Conservation (phyloP, 1,140 invertebrate species). For the Formica selysi region DNA sequence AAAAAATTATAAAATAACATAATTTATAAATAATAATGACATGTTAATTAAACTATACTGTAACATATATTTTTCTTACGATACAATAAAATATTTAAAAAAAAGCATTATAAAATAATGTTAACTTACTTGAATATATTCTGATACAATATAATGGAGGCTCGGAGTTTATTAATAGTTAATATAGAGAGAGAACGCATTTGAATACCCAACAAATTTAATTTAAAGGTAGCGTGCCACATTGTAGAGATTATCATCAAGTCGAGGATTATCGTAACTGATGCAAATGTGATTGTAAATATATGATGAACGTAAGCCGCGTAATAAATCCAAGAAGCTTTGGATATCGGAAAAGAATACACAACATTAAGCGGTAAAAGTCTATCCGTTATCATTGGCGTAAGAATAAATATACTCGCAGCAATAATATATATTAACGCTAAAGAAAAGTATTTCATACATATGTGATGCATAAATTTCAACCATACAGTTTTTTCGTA, state of each 20-base stretch:
- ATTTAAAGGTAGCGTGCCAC: slow-evolving; percentile 47
- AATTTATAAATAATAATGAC: not conserved
- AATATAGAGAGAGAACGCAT: not conserved
- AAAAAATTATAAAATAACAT: not conserved
- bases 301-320: slow-evolving; percentile 11
- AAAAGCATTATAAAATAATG: not conserved
- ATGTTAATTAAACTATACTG: not conserved
- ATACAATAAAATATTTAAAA: not conserved
- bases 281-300: not conserved
- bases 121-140: slow-evolving; percentile 21
- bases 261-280: slow-evolving; percentile 18
- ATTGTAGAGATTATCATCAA: slow-evolving; percentile 34
- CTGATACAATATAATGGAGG: not conserved
- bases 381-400: not conserved
- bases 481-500: not conserved
- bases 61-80: too few relatives aligned
- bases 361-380: slow-evolving; percentile 28
- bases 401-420: not conserved
- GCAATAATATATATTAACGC: not conserved
- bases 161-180: not conserved
- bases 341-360: slow-evolving; percentile 29
- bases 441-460: not conserved
- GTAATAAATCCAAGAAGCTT: slow-evolving; percentile 21
- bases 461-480: not conserved
- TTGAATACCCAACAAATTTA: not conserved